Evolutionary conservation across 2,888 invertebrate species (phyloP).

Genomic region (Zele albiditarsus): DNA sequence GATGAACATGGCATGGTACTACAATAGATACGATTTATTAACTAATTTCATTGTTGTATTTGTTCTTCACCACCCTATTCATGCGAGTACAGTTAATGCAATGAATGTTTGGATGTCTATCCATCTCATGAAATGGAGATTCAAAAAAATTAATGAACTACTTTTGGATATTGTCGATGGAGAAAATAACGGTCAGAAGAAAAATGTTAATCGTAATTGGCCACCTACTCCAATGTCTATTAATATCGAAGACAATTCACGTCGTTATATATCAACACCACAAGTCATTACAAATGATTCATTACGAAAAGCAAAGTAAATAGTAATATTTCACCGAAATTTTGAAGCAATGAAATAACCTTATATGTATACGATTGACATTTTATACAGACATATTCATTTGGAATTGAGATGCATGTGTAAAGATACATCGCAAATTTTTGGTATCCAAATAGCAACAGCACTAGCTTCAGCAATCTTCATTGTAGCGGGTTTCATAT

Average conservation of each 20-base stretch:
- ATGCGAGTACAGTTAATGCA: constrained; percentile 30
- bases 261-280: not conserved
- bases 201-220: not conserved
- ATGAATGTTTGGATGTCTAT: constrained; percentile 20
- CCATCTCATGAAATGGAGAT: constrained; percentile 27
- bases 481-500: constrained; percentile 24
- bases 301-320: not conserved
- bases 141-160: constrained; percentile 28
- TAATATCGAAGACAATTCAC: not conserved
- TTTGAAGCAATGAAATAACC: no score
- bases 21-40: not conserved
- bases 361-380: no score
- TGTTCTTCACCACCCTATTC: constrained; percentile 26
- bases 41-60: not conserved
- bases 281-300: not conserved
- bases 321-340: not conserved
- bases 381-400: constrained; percentile 37
- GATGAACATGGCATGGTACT: no score
- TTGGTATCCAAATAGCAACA: constrained; percentile 35
- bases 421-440: constrained; percentile 18
- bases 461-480: constrained; percentile 37
- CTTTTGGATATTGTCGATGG: not conserved
- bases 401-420: constrained; percentile 38
- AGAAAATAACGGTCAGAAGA: not conserved
- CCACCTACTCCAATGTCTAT: not conserved